A percentile compares a stretch with the other conserved stretches of the same genome.
phyloP scores from a whole-genome alignment of 2,888 invertebrate species.

The Hermodice carunculata region DNA sequence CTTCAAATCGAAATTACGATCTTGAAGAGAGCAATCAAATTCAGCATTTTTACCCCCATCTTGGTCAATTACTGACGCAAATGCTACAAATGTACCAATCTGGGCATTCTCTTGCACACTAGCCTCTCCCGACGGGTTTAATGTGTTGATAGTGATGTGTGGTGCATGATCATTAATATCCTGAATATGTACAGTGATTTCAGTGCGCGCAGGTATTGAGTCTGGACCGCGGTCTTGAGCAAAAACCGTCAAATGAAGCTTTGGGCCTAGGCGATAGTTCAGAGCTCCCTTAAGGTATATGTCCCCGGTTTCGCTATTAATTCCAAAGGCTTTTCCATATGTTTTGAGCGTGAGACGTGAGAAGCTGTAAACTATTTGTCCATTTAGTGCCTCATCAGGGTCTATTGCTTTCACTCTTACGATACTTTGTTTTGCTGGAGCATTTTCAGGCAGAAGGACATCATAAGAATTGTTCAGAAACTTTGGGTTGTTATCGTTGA shows the following conservation, averaged over 20 bases:
- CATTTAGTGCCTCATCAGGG: constrained; percentile 44
- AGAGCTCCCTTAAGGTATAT: constrained; percentile 21
- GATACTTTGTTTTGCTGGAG: constrained; percentile 14
- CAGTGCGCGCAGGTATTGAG: constrained; percentile 82
- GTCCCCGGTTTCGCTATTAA: constrained; percentile 20
- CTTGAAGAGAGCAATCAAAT: constrained; percentile 41
- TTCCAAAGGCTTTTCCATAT: constrained; percentile 26
- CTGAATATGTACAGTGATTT: constrained; percentile 71
- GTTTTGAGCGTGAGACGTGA: constrained; percentile 16
- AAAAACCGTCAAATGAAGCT: constrained; percentile 26
- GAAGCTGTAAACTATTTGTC: constrained; percentile 39
- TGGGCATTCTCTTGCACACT: constrained; percentile 49
- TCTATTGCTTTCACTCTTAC: constrained; percentile 46
- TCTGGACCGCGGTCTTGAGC: constrained; percentile 66
- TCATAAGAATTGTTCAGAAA: constrained; percentile 29
- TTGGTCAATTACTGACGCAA: constrained; percentile 33
- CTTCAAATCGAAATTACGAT: constrained; percentile 56
- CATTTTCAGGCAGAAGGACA: constrained; percentile 21
- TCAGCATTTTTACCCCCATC: constrained; percentile 30
- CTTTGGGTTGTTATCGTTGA: constrained; percentile 37
- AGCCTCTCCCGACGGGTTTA: constrained; percentile 81
- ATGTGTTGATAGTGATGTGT: constrained; percentile 84
- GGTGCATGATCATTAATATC: constrained; percentile 92
- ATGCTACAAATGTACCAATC: constrained; percentile 32
- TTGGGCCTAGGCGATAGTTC: constrained; percentile 29